Percentiles rank a stretch among this genome's conserved stretches.
These are phyloP conservation scores for Helicolenus hilgendorfi DNA, from an alignment of 2,797 vertebrate species.

Conservation along the genomic window DNA sequence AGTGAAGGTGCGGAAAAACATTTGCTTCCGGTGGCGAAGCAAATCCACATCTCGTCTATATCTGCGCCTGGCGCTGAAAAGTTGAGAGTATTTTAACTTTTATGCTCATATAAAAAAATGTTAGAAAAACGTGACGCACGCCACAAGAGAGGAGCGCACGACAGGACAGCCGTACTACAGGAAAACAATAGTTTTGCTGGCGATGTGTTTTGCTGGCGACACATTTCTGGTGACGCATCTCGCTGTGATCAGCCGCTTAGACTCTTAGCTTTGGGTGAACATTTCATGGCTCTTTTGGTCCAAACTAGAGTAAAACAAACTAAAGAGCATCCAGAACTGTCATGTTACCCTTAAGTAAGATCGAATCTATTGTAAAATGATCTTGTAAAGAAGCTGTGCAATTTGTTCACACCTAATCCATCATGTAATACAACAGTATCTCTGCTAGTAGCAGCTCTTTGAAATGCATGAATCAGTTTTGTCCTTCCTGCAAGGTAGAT, in stretches of 20 bases:
- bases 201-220: no score
- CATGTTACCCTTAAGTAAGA: neutral
- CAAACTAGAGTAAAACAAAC: neutral
- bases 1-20: no score
- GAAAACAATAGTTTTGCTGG: no score
- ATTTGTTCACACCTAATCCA: neutral
- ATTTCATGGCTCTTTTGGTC: neutral
- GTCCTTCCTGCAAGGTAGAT: neutral
- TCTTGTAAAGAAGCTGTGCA: neutral
- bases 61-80: no score
- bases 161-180: no score
- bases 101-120: no score
- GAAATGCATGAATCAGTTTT: neutral
- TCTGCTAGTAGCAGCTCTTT: neutral
- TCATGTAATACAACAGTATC: neutral
- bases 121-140: no score
- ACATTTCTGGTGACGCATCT: no score
- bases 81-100: no score
- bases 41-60: no score
- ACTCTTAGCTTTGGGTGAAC: neutral
- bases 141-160: no score
- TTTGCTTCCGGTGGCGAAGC: no score
- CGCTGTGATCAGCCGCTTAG: neutral
- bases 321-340: neutral
- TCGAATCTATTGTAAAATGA: neutral